A percentile compares a stretch with the other conserved stretches of the same genome.
phyloP scores from a whole-genome alignment of 2,797 vertebrate species.

The Rhabdomys pumilio region DNA sequence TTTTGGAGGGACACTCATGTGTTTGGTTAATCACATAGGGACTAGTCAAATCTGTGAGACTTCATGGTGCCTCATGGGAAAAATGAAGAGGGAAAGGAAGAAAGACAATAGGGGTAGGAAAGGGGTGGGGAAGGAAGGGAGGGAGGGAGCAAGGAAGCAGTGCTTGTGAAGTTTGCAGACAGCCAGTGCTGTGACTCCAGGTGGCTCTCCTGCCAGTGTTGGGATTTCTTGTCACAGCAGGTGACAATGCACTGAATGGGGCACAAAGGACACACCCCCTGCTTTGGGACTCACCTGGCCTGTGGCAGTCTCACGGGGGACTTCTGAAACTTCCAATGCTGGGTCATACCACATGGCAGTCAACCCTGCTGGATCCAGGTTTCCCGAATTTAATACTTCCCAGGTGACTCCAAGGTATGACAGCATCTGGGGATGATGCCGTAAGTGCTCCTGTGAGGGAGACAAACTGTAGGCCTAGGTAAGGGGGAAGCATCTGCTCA shows the following conservation, averaged over 20 bases:
- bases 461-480: neutral
- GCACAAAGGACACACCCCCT: too few species aligned
- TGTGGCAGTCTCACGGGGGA: neutral
- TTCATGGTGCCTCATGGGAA: neutral
- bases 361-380: neutral
- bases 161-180: accelerated
- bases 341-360: accelerated
- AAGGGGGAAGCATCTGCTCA: neutral
- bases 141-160: neutral
- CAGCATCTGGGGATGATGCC: neutral
- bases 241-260: neutral
- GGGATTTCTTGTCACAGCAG: neutral
- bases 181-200: neutral
- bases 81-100: neutral
- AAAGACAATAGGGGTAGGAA: neutral
- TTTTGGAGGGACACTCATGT: neutral
- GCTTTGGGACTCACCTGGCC: neutral
- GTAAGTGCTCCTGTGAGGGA: neutral
- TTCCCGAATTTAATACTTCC: neutral
- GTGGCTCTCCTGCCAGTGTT: neutral
- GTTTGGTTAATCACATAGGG: neutral
- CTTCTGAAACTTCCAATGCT: neutral
- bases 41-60: neutral
- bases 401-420: neutral
- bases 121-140: too few species aligned